phyloP scores from a whole-genome alignment of 2,797 vertebrate genomes.

The Clarias platycephalus region DNA sequence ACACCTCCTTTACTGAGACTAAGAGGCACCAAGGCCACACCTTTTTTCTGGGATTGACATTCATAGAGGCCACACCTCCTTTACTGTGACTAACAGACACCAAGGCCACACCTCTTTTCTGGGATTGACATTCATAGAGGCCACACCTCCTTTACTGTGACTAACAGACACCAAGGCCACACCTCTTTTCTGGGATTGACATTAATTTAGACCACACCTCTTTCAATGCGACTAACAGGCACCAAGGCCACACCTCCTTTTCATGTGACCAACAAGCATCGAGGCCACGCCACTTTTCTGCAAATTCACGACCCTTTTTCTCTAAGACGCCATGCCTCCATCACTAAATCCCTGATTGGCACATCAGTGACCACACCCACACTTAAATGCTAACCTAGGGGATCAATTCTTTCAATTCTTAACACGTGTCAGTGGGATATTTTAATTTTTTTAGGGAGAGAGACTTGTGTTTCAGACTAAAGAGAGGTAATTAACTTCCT shows the following conservation, averaged over 20 bases:
- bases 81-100: rapidly evolving
- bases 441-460: not conserved
- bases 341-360: no score
- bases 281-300: no score
- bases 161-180: not conserved
- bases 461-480: conserved; percentile 41
- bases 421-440: not conserved
- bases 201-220: no score
- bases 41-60: not conserved
- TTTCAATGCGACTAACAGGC: not conserved
- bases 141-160: not conserved
- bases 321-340: no score
- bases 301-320: no score
- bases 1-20: not conserved
- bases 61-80: not conserved
- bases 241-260: not conserved
- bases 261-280: no score
- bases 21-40: not conserved
- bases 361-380: not conserved
- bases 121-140: not conserved
- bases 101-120: not conserved
- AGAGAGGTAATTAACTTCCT: not conserved
- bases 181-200: no score
- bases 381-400: no score
- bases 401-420: not conserved